These are phyloP conservation scores for Mizuhopecten yessoensis DNA, from an alignment of 1,140 invertebrate species.

Conservation along the genomic window DNA sequence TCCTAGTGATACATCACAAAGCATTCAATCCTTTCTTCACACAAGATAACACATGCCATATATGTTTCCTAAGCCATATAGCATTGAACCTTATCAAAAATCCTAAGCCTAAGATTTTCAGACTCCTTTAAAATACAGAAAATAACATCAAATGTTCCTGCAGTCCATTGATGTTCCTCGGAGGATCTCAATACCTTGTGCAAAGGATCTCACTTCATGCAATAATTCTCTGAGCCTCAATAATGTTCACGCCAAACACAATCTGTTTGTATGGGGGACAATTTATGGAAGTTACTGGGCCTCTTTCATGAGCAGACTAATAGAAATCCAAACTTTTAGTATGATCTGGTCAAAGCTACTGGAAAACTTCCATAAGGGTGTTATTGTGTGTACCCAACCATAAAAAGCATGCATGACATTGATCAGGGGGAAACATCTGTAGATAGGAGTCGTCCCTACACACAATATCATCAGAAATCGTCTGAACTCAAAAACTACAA, in stretches of 20 bases:
- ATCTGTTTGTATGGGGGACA: neutral
- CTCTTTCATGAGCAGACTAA: neutral
- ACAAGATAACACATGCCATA: too few species aligned
- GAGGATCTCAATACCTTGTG: too few species aligned
- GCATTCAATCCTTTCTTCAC: too few species aligned
- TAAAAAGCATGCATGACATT: neutral
- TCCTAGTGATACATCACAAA: too few species aligned
- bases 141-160: too few species aligned
- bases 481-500: neutral
- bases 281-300: neutral
- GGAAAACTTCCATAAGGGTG: conserved; percentile 19
- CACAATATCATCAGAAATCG: neutral
- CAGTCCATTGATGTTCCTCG: too few species aligned
- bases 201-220: too few species aligned
- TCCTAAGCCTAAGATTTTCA: too few species aligned
- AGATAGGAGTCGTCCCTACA: neutral
- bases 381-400: neutral
- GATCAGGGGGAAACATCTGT: neutral
- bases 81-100: too few species aligned
- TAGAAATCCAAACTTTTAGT: neutral
- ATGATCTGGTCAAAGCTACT: neutral
- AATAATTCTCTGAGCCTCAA: too few species aligned
- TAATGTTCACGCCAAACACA: neutral
- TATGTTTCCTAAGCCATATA: too few species aligned
- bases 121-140: too few species aligned